Evolutionary conservation across 2,888 invertebrate genomes (phyloP).

Genomic region (Bruchidius siliquastri): DNA sequence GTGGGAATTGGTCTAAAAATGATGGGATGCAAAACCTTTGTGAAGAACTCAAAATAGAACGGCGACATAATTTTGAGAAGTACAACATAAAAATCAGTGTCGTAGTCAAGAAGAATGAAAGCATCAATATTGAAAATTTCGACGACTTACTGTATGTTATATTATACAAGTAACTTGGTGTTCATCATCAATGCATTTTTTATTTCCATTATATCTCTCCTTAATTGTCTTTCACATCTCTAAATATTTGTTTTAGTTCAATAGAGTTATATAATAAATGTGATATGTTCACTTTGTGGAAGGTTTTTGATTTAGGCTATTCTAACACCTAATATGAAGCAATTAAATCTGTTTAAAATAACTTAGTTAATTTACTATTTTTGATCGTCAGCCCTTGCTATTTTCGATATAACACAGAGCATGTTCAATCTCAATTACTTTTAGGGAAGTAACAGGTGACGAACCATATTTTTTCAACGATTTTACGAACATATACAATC

Average conservation of each 20-base stretch:
- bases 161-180: too few relatives aligned
- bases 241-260: background rate
- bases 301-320: too few relatives aligned
- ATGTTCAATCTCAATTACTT: conserved; percentile 4
- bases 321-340: too few relatives aligned
- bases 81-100: conserved; percentile 10
- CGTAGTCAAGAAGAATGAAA: conserved; percentile 17
- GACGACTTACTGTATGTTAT: conserved; percentile 22
- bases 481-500: conserved; percentile 15
- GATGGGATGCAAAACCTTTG: conserved; percentile 9
- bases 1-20: conserved; percentile 20
- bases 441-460: conserved; percentile 17
- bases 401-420: too few relatives aligned
- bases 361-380: too few relatives aligned
- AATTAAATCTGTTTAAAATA: too few relatives aligned
- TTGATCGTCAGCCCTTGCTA: too few relatives aligned
- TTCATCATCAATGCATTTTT: too few relatives aligned
- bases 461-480: conserved; percentile 26
- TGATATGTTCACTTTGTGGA: too few relatives aligned
- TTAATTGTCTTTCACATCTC: background rate
- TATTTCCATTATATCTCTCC: too few relatives aligned
- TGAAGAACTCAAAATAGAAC: conserved; percentile 7
- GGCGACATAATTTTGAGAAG: conserved; percentile 20
- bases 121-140: conserved; percentile 13
- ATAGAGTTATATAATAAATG: background rate